Percentiles rank a stretch among this genome's conserved stretches.
Conservation (phyloP, 2,797 vertebrate species). For the Picus viridis region DNA sequence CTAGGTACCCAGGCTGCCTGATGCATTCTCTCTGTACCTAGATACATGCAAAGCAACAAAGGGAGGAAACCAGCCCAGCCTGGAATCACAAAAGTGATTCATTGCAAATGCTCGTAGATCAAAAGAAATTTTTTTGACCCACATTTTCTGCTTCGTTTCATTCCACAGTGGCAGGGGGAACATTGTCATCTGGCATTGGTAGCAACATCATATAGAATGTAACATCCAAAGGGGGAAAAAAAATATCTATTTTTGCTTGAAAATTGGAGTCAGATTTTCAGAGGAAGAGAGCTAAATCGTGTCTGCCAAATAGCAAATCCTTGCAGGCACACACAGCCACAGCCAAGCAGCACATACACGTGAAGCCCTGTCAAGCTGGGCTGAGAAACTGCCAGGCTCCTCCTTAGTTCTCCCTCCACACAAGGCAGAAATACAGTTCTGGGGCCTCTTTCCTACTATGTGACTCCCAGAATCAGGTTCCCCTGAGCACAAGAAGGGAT, state of each 20-base stretch:
- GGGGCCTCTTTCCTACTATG: background rate
- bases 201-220: background rate
- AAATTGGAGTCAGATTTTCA: constrained; percentile 53
- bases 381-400: background rate
- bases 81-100: constrained; percentile 28
- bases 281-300: background rate
- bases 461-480: background rate
- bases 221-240: background rate
- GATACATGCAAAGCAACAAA: background rate
- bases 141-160: constrained; percentile 45
- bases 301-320: background rate
- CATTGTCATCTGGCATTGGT: constrained; percentile 32
- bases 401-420: background rate
- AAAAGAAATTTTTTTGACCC: constrained; percentile 19
- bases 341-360: accelerated
- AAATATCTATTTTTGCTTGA: background rate
- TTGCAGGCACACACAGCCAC: background rate
- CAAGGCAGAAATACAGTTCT: background rate
- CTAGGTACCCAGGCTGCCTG: constrained; percentile 15
- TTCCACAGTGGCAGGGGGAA: constrained; percentile 1
- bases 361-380: constrained; percentile 1
- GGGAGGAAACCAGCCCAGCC: background rate
- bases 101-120: constrained; percentile 56
- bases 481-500: background rate
- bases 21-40: constrained; percentile 20